These are phyloP conservation scores for Ormia ochracea DNA, from an alignment of 2,888 invertebrate genomes.

Conservation along the genomic window DNA sequence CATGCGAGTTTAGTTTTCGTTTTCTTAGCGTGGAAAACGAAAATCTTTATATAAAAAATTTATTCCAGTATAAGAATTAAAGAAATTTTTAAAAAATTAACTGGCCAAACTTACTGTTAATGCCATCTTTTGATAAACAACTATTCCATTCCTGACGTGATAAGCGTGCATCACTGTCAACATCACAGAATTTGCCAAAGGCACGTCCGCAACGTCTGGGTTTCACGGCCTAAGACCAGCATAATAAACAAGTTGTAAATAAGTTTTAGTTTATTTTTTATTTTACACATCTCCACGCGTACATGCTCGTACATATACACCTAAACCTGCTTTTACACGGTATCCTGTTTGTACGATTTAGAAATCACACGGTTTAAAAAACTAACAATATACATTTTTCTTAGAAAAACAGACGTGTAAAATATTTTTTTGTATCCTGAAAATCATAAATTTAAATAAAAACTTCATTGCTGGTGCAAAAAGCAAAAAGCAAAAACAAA, in stretches of 20 bases:
- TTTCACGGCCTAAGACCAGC: constrained; percentile 82
- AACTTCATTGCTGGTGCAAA: too few relatives aligned
- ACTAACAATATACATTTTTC: too few relatives aligned
- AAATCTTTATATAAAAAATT: background rate
- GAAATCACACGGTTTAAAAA: too few relatives aligned
- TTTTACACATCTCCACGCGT: background rate
- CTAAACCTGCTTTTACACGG: background rate
- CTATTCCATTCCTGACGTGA: constrained; percentile 89
- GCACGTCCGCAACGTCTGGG: constrained; percentile 93
- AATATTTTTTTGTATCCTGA: too few relatives aligned
- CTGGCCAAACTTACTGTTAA: constrained; percentile 84
- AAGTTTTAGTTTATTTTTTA: background rate
- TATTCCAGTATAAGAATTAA: background rate
- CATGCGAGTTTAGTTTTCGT: constrained; percentile 38
- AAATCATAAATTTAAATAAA: too few relatives aligned
- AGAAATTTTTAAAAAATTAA: background rate
- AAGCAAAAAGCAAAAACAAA: too few relatives aligned
- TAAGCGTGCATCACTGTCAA: constrained; percentile 87
- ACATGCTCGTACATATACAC: background rate
- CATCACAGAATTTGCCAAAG: constrained; percentile 92
- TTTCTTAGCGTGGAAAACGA: too few relatives aligned
- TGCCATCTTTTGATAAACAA: constrained; percentile 88
- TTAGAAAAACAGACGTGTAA: too few relatives aligned
- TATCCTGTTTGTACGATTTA: too few relatives aligned
- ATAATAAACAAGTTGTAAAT: constrained; percentile 52